Evolutionary conservation across 2,797 vertebrate genomes (phyloP), one percentile per base, ranked within the genome.

Genomic region (Rhinogobio ventralis): DNA sequence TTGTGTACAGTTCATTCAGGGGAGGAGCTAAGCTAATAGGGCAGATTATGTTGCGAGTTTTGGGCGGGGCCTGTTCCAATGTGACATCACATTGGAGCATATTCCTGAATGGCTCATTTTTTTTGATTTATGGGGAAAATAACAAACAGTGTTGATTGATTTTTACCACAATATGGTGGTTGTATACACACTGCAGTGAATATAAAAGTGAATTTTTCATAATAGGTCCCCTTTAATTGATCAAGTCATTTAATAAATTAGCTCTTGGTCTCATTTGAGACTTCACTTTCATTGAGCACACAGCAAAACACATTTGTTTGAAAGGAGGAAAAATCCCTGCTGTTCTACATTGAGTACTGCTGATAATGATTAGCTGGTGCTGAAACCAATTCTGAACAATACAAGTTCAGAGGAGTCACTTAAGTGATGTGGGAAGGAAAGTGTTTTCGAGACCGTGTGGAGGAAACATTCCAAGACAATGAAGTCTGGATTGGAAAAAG

Each of bases 381-480:
- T 83, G 53, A 86, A 89, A 86, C 67, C 66, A 60, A 85, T 82
- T 79, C 49, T 28, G 83, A 81, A 62, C 62, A 83, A 86, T 84
- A 77, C 81, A 81, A 88, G 72, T 82, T 72, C 82, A 78, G 79
- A 87, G 82, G 77, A 86, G 82, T 87, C 86, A 85, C 71, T 84
- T 83, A 84, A 83, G 82, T 86, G 88, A 83, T 88, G 87, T 84
- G 87, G 76, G 79, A 81, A 85, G 87, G 75, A 51, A 87, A 83
- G 80, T 72, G 79, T 86, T 85, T 90, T 88, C 67, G 74, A 49
- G 78, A 82, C 78, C 71, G 30, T 81, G 86, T 85, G 79, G 83
- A 85, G 77, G 77, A 88, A 87, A 90, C 86, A 88, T 90, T 90
- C 87, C 87, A 82, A 77, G 89, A 88, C 87, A 89, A 87, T 90